A percentile compares a stretch with the other conserved stretches of the same genome.
phyloP scores from a whole-genome alignment of 2,797 vertebrate species.

The Hippopotamyrus pictus region DNA sequence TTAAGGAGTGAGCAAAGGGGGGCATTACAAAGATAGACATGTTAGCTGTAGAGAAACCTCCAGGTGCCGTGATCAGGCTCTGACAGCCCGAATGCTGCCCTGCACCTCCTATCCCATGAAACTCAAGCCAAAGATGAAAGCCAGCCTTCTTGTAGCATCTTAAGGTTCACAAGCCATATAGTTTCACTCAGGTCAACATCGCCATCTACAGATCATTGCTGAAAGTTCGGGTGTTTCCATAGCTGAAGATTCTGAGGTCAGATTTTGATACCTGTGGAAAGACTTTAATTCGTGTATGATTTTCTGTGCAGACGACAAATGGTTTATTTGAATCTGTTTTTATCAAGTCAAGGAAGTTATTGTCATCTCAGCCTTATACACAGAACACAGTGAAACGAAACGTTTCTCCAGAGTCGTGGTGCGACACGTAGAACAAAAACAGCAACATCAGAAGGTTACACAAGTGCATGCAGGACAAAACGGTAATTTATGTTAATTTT shows the following conservation, averaged over 20 bases:
- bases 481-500: not conserved
- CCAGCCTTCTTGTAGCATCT: not conserved
- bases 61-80: not conserved
- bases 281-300: not conserved
- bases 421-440: not conserved
- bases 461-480: not conserved
- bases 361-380: not conserved
- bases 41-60: not conserved
- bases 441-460: not conserved
- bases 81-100: not conserved
- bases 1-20: not conserved
- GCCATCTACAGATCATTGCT: slow-evolving; percentile 67
- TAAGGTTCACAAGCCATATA: not conserved
- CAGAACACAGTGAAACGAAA: not conserved
- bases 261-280: not conserved
- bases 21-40: not conserved
- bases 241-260: not conserved
- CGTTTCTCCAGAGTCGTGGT: not conserved
- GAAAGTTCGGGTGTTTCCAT: slow-evolving; percentile 46
- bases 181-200: slow-evolving; percentile 53
- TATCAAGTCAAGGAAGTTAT: not conserved
- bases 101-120: not conserved
- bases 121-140: not conserved
- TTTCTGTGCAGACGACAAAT: not conserved
- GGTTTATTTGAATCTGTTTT: not conserved